These are phyloP conservation scores for Leucopsar rothschildi DNA, from an alignment of 2,113 vertebrate species.

Conservation along the genomic window DNA sequence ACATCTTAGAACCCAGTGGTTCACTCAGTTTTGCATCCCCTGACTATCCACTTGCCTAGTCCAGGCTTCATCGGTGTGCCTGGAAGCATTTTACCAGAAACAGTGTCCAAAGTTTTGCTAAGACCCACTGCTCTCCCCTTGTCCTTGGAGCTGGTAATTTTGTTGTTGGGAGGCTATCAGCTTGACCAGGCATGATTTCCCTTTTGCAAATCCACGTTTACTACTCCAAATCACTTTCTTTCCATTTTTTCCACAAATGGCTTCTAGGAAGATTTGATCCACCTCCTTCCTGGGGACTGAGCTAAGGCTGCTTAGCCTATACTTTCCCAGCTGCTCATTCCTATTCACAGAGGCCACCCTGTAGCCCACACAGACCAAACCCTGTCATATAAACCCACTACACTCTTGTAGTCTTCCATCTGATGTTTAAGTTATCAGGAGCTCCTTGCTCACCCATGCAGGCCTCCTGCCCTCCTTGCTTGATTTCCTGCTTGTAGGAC, in stretches of 20 bases:
- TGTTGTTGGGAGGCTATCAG: not conserved
- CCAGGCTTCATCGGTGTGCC: not conserved
- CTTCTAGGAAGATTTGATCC: not conserved
- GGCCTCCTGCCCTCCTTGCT: not conserved
- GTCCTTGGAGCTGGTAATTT: not conserved
- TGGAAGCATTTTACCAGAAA: not conserved
- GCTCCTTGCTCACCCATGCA: not conserved
- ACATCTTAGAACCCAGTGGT: not conserved
- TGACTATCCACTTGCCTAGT: not conserved
- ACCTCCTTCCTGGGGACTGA: not conserved
- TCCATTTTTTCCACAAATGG: not conserved
- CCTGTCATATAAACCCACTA: not conserved
- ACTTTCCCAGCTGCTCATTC: not conserved
- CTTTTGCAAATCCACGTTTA: not conserved
- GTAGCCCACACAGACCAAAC: not conserved
- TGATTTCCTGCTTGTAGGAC: not conserved
- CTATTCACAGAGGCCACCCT: not conserved
- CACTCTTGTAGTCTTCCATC: not conserved
- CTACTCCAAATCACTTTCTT: not conserved
- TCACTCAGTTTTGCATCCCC: not conserved
- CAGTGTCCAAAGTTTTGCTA: not conserved
- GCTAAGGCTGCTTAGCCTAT: not conserved
- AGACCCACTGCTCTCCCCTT: not conserved
- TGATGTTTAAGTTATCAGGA: not conserved
- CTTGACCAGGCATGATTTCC: not conserved